Conservation (phyloP, 2,888 invertebrate genomes). For the Cyclophora punctaria region DNA sequence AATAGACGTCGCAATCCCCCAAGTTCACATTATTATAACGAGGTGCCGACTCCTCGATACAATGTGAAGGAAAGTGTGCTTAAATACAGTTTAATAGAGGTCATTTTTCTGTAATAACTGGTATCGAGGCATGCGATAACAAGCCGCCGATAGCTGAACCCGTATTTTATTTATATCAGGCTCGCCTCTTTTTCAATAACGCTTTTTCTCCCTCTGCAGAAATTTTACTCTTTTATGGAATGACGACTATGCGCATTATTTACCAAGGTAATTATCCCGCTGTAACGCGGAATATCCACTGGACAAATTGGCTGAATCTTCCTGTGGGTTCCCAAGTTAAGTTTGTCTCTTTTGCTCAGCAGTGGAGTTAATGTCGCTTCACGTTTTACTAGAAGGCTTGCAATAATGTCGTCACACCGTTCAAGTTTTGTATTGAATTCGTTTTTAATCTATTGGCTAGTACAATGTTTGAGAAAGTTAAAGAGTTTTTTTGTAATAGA, state of each 20-base stretch:
- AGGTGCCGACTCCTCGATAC: conserved; percentile 59
- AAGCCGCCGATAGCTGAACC: conserved; percentile 75
- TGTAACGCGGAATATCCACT: conserved; percentile 57
- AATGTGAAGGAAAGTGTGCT: conserved; percentile 69
- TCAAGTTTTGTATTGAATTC: too few species aligned
- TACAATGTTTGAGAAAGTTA: too few species aligned
- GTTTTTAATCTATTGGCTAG: too few species aligned
- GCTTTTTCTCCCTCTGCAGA: conserved; percentile 63
- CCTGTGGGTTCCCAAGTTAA: conserved; percentile 28
- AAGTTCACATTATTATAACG: conserved; percentile 76
- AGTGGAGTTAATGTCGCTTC: too few species aligned
- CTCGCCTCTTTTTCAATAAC: conserved; percentile 72
- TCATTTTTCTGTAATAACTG: conserved; percentile 66
- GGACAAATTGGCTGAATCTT: conserved; percentile 47
- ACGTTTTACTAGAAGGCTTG: too few species aligned
- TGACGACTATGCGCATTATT: conserved; percentile 63
- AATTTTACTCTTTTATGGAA: conserved; percentile 70
- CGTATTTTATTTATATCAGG: conserved; percentile 74
- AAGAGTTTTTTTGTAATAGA: too few species aligned
- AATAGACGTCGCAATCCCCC: conserved; percentile 63
- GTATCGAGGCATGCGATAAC: conserved; percentile 74
- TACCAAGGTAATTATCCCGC: conserved; percentile 62
- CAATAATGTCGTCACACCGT: too few species aligned
- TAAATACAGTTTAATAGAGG: conserved; percentile 62
- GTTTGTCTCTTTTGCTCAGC: too few species aligned